Conservation (phyloP, 2,797 vertebrate genomes). For the Macroramphosus scolopax region DNA sequence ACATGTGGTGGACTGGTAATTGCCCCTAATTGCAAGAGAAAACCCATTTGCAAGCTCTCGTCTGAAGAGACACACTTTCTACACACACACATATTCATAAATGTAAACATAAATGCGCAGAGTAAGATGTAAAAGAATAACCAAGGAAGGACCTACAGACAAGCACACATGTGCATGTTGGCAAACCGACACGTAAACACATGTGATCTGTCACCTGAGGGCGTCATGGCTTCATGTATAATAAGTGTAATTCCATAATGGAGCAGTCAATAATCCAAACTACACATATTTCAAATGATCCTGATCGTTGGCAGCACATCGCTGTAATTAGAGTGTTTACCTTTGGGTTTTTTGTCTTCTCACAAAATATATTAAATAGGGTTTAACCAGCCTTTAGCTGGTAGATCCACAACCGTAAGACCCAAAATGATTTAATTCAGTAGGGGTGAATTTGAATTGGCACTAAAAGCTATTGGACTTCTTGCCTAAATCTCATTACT, state of each 20-base stretch:
- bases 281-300: conserved; percentile 51
- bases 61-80: conserved; percentile 55
- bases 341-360: conserved; percentile 21
- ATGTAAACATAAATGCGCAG: conserved; percentile 5
- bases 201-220: conserved; percentile 19
- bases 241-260: conserved; percentile 54
- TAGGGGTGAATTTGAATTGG: conserved; percentile 17
- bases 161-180: too few relatives aligned
- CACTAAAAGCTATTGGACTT: background rate
- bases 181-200: too few relatives aligned
- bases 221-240: too few relatives aligned
- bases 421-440: conserved; percentile 27
- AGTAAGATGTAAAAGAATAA: background rate
- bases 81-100: conserved; percentile 8
- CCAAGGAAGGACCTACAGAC: background rate
- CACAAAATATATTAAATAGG: conserved; percentile 33
- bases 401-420: conserved; percentile 12
- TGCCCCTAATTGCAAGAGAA: conserved; percentile 70
- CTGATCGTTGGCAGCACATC: conserved; percentile 40
- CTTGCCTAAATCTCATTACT: conserved; percentile 22
- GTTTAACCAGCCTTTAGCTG: conserved; percentile 16
- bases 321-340: conserved; percentile 43
- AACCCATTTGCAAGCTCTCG: conserved; percentile 57
- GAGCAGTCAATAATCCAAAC: conserved; percentile 54
- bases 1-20: conserved; percentile 71